Conservation (phyloP, 2,113 vertebrate species). For the Alces alces region DNA sequence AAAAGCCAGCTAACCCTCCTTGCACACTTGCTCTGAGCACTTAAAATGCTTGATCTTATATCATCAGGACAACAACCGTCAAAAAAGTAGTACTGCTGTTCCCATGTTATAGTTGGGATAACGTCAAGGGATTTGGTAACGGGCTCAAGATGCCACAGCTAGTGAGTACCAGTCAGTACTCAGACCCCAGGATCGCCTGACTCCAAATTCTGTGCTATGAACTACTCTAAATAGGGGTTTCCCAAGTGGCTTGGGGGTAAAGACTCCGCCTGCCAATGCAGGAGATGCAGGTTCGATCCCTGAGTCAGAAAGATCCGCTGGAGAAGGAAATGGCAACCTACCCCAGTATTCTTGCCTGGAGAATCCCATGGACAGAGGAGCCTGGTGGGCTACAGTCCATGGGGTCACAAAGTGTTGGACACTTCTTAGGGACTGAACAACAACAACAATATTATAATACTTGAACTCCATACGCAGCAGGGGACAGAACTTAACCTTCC, state of each 20-base stretch:
- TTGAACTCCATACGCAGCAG: not conserved
- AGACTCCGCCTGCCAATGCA: not conserved
- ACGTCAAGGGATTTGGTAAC: not conserved
- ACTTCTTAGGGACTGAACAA: not conserved
- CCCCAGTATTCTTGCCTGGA: not conserved
- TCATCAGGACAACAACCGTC: not conserved
- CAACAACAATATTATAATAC: not conserved
- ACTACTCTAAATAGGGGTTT: not conserved
- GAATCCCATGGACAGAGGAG: not conserved
- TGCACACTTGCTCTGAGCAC: not conserved
- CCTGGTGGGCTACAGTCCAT: not conserved
- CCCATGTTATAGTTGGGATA: not conserved
- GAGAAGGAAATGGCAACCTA: not conserved
- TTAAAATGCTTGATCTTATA: not conserved
- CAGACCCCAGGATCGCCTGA: not conserved
- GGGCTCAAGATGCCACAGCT: not conserved
- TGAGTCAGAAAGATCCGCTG: not conserved
- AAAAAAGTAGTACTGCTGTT: not conserved
- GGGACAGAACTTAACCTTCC: not conserved
- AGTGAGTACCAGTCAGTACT: not conserved
- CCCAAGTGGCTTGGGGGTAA: not conserved
- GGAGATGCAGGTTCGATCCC: not conserved
- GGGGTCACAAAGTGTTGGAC: not conserved
- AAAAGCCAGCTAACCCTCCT: not conserved
- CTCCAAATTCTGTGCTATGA: not conserved